Evolutionary conservation across 1,140 invertebrate species (phyloP), one percentile per base, ranked within the genome.

Genomic region (Meloidogyne hapla): DNA sequence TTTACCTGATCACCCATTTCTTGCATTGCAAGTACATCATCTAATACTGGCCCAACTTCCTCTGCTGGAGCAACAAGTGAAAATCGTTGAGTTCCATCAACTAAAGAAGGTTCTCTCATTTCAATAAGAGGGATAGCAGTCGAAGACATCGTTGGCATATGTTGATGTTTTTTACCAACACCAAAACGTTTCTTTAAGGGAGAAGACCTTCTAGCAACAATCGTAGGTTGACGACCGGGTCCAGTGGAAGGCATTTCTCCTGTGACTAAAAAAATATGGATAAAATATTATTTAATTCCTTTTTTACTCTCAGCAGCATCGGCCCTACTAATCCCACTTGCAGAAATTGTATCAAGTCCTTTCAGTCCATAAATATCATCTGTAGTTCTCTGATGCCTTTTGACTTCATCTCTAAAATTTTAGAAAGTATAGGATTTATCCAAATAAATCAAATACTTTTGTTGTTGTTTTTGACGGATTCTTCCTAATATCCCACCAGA

Each of bases 1-100:
- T 12, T 8, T 63, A 73, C 71, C 76, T 79, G 84, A 42, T 70
- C 93, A 89, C 76, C 93, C 92, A 5, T 91, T 91, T n/a, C 91
- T 90, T 63, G 90, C 89, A 85, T 81, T 18, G 84, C 84, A 21
- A 56, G 74, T 26, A 78, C 65, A 64, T 85, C 84, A 38, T 85
- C 78, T 45, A 81, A n/a, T 38, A 76, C 42, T 28, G 66, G 63
- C 62, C 79, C 71, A 10, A 26, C 67, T 26, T 68, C 72, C n/a
- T 74, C 72, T 12, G 26, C 28, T 25, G 45, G 26, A 5, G n/a
- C 56, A 38, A 38, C 77, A 25, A 81, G 42, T 13, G 73, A 78
- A 21, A 69, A 63, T 26, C 79, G 28, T 48, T 82, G 80, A 56
- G 48, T 33, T 26, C 68, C 69, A 28, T 71, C 75, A 71, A 70